Base-by-base conservation (phyloP, 2,888 invertebrate genomes). In the Fragum sueziense region DNA sequence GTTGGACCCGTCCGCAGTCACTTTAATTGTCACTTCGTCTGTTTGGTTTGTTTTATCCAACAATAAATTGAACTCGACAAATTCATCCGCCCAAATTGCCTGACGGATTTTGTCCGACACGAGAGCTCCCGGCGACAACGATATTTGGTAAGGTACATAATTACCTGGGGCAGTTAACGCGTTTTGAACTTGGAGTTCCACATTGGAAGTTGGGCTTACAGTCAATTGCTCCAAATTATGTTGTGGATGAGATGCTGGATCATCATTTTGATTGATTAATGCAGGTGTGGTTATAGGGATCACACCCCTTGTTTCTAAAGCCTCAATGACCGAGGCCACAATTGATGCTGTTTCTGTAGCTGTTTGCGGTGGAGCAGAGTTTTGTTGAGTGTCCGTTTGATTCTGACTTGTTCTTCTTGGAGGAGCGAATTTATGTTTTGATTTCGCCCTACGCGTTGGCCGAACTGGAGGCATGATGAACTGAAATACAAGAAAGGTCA, bases 21-120 rank as follows among this genome's bases (percentile, higher is more conserved):
- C 11, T 51, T 61, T 27, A 2, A 61, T 31, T 20, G 33, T 70
- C 0, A 69, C 29, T 33, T 59, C 59, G 14, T 61, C 37, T 3
- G 14, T 22, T 29, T 51, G n/a, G 31, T 51, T 27, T 6, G 2
- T 25, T 22, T 20, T 59, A 22, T 73, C 34, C 25, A 29, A 20
- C 25, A 59, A 37, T 51, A 76, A 25, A 70, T n/a, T n/a, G n/a
- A n/a, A n/a, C n/a, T n/a, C n/a, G n/a, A n/a, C n/a, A n/a, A n/a
- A n/a, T n/a, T n/a, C 67, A 51, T 70, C 34, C 41, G 52, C 71
- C 76, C 70, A 76, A 27, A 76, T 76, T 20, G 27, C 54, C 6
- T 51, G 70, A 54, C 71, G 65, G 4, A 33, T 22, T n/a, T 33
- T 41, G 17, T 52, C 41, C 2, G 65, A 22, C 0, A 70, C 52